Evolutionary conservation across 2,888 invertebrate species (phyloP).

Genomic region (Melanostoma scalare): DNA sequence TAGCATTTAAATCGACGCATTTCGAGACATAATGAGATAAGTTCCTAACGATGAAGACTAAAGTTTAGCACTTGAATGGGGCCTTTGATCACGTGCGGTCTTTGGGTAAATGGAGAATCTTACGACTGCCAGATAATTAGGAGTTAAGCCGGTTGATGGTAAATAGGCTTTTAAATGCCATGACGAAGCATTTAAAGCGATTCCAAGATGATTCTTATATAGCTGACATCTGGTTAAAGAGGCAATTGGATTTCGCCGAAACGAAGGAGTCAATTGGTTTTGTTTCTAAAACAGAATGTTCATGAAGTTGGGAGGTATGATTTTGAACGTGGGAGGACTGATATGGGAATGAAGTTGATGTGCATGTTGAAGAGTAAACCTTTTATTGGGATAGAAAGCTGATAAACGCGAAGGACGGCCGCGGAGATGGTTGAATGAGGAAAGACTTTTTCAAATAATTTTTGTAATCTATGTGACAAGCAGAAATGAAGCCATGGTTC

Average conservation of each 20-base stretch:
- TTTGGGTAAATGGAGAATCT: conserved; percentile 1
- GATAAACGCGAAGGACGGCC: too few species aligned
- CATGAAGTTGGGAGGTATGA: too few species aligned
- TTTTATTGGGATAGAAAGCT: too few species aligned
- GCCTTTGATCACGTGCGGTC: conserved; percentile 17
- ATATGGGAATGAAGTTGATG: too few species aligned
- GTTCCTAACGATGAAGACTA: conserved; percentile 45
- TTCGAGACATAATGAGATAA: conserved; percentile 68
- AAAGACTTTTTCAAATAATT: too few species aligned
- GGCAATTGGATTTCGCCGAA: neutral
- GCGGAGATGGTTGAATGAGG: too few species aligned
- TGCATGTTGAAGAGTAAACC: too few species aligned
- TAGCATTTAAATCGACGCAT: conserved; percentile 69
- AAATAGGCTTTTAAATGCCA: neutral
- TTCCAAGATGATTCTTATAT: conserved; percentile 23
- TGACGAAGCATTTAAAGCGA: neutral
- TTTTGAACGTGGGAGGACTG: too few species aligned
- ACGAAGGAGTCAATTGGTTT: neutral
- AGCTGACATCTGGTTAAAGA: neutral
- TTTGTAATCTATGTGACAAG: too few species aligned
- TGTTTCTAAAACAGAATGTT: too few species aligned
- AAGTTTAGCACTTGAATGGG: conserved; percentile 27
- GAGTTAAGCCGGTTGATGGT: conserved; percentile 5
- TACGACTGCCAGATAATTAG: conserved; percentile 2
- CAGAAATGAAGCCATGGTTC: too few species aligned